phyloP scores from a whole-genome alignment of 1,140 invertebrate genomes.

The Mamestra configurata region DNA sequence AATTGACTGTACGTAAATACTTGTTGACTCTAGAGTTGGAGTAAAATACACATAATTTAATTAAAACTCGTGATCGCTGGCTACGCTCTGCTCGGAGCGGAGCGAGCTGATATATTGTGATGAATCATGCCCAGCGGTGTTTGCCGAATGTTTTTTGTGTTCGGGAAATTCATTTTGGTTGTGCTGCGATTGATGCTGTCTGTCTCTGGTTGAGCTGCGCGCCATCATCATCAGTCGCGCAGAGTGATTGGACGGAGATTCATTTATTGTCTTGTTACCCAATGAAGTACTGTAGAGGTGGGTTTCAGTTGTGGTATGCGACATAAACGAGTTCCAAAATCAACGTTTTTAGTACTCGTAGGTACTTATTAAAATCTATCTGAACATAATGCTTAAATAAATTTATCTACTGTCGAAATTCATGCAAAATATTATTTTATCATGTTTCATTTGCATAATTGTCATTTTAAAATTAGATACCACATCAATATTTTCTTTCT shows the following conservation, averaged over 20 bases:
- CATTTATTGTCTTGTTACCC: background rate
- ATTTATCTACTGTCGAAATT: too few relatives aligned
- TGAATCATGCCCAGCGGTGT: background rate
- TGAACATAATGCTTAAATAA: too few relatives aligned
- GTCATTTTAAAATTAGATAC: too few relatives aligned
- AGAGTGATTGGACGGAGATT: slow-evolving; percentile 8
- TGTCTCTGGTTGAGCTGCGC: background rate
- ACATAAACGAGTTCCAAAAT: background rate
- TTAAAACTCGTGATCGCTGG: slow-evolving; percentile 41
- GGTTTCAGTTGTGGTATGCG: background rate
- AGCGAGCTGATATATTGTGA: slow-evolving; percentile 38
- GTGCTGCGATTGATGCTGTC: slow-evolving; percentile 4
- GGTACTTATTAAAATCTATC: too few relatives aligned
- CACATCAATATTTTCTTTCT: too few relatives aligned
- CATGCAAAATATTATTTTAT: too few relatives aligned
- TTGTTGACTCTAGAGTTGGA: slow-evolving; percentile 15
- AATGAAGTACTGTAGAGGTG: background rate
- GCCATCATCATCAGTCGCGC: background rate
- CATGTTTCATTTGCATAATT: too few relatives aligned
- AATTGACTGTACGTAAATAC: background rate
- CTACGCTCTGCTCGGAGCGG: slow-evolving; percentile 3
- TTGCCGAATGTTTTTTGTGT: slow-evolving; percentile 18
- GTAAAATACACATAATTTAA: slow-evolving; percentile 47
- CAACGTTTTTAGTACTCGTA: too few relatives aligned
- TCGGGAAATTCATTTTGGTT: slow-evolving; percentile 34